Percentiles rank a stretch among this genome's conserved stretches.
Conservation (phyloP, 2,797 vertebrate genomes). For the Premnoplex brunnescens region DNA sequence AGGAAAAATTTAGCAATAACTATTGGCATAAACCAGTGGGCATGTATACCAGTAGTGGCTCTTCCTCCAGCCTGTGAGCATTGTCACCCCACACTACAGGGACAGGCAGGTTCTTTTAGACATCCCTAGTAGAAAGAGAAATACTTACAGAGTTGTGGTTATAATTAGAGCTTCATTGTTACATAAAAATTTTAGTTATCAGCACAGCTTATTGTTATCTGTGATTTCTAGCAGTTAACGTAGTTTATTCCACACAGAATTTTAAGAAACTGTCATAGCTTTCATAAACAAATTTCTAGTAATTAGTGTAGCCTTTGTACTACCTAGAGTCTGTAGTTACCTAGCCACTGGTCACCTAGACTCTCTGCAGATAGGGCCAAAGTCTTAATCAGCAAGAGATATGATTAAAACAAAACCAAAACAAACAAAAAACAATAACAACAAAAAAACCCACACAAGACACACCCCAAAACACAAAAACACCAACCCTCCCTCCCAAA, state of each 20-base stretch:
- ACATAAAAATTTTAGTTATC: neutral
- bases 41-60: neutral
- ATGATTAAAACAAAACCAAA: neutral
- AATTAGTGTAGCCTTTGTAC: neutral
- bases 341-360: neutral
- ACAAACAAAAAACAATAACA: too few relatives aligned
- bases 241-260: neutral
- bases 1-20: neutral
- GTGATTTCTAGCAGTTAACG: neutral
- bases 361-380: neutral
- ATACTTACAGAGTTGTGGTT: neutral
- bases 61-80: neutral
- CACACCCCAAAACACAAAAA: too few relatives aligned
- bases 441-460: too few relatives aligned
- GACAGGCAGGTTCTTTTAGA: neutral
- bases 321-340: neutral
- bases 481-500: too few relatives aligned
- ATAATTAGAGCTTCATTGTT: neutral
- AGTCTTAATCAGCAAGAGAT: neutral
- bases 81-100: neutral
- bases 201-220: neutral
- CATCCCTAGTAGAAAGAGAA: neutral
- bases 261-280: neutral
- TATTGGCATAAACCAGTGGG: neutral
- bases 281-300: neutral